A percentile compares a stretch with the other conserved stretches of the same genome.
Evolutionary conservation across 2,113 vertebrate genomes (phyloP).

Genomic region (Mustela nigripes): DNA sequence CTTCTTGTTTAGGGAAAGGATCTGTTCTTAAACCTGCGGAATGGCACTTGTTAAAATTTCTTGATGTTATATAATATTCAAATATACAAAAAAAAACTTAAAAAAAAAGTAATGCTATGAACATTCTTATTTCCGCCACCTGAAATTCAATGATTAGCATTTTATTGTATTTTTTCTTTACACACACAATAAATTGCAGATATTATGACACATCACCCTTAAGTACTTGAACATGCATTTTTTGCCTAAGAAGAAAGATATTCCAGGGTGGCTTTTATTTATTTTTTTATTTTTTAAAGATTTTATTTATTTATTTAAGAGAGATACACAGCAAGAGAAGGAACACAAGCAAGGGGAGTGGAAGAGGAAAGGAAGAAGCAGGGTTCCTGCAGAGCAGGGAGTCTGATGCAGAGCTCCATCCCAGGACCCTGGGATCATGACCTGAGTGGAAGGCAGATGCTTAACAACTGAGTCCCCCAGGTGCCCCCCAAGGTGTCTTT

Average conservation of each 20-base stretch:
- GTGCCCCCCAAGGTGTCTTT: neutral
- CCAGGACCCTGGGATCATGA: too few species aligned
- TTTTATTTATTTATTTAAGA: too few species aligned
- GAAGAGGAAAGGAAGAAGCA: too few species aligned
- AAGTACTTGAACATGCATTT: neutral
- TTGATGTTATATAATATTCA: constrained; percentile 33
- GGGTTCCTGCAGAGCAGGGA: too few species aligned
- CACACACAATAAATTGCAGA: neutral
- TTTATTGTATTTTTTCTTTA: neutral
- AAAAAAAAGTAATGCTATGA: neutral
- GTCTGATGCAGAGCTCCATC: too few species aligned
- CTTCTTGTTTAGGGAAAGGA: constrained; percentile 25
- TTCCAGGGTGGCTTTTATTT: neutral
- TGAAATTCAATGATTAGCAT: neutral
- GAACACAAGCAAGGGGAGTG: too few species aligned
- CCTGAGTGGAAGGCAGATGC: too few species aligned
- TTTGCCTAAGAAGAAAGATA: constrained; percentile 13
- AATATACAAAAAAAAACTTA: neutral
- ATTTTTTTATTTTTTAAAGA: too few species aligned
- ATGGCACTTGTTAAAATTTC: neutral
- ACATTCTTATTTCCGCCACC: neutral
- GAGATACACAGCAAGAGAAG: too few species aligned
- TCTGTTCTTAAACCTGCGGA: neutral
- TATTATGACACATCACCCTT: neutral
- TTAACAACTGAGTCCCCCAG: too few species aligned